Base-by-base conservation (phyloP, 2,113 vertebrate species). In the Alces alces region DNA sequence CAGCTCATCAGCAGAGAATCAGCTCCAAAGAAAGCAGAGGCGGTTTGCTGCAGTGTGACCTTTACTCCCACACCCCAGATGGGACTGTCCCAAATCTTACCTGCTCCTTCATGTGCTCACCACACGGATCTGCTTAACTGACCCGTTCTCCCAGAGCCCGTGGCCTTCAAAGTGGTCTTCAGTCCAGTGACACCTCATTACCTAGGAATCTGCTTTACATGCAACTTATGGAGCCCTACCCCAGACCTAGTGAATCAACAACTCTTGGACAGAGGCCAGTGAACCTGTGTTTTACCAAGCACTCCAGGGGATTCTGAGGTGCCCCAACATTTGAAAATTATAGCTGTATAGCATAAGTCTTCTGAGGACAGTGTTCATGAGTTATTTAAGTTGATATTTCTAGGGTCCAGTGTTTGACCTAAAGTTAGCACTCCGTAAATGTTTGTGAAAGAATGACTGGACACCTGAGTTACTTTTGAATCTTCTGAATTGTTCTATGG, bases 241-340 rank as follows among this genome's bases (percentile, higher is more conserved):
- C 7, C 30, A 57, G 21, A 78, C 3, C 25, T 57, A 79, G 12
- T 28, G 27, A 89, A n/a, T 61, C 14, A 17, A 36, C 39, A 70
- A 2, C 17, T 64, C 8, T 21, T 0, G 9, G 10, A 3, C 3
- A 30, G 8, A 3, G 17, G 4, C 6, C 33, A 57, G 17, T 23
- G n/a, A 28, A 16, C 28, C 33, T 64, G 16, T 55, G 11, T 28
- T 33, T n/a, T 70, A 17, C 36, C 33, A 78, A 58, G 39, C 5
- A 84, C 30, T 85, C 28, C 58, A 47, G 7, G 2, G 57, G 30
- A 87, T 50, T 47, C 25, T 50, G 17, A 25, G 4, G 1, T 23
- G 7, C 3, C 66, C n/a, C 79, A 30, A 36, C 57, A 33, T 85
- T 28, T 50, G n/a, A 52, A 45, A 78, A 47, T 36, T 11, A 33